Evolutionary conservation across 2,797 vertebrate genomes (phyloP), one percentile per base, ranked within the genome.

Genomic region (Megaceryle alcyon): DNA sequence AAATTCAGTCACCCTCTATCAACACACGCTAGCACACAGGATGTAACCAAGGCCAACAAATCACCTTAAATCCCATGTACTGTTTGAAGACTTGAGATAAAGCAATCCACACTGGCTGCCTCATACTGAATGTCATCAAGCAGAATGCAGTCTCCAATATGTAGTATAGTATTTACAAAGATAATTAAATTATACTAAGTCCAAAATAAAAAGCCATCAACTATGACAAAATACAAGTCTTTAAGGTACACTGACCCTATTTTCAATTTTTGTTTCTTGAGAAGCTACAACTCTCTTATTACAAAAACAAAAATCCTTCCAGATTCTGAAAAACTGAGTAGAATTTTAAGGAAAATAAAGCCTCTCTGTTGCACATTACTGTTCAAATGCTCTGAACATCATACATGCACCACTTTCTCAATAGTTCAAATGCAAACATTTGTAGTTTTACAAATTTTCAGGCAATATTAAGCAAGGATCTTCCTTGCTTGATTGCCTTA

Each of bases 1-100:
- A 88, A 60, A 87, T 91, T 91, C 53, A 94, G 72, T 56, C 93
- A 92, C 41, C 22, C 66, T 88, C 43, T 83, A 82, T 77, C 88
- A 91, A 28, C 56, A 61, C 81, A 59, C 15, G 31, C 66, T 53
- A 93, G 66, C 46, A 71, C 9, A 2, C 21, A 66, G 63, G 28
- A 73, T 81, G 56, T 10, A 61, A 31, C n/a, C 65, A 88, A 57
- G 79, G 43, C 44, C 43, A 83, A 43, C 31, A 88, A 71, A 41
- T 73, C 64, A 81, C 56, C 66, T 65, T 17, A 82, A 96, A 49
- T 41, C 64, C 46, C 57, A 37, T 3, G 3, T 73, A 56, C 73
- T 92, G 41, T 65, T 68, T 63, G 68, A 81, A 91, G 53, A 65
- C 82, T 81, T 59, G 19, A 43, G 48, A 76, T 28, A 16, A 66